Evolutionary conservation across 1,140 invertebrate genomes (phyloP).

Genomic region (Drosophila melanica): DNA sequence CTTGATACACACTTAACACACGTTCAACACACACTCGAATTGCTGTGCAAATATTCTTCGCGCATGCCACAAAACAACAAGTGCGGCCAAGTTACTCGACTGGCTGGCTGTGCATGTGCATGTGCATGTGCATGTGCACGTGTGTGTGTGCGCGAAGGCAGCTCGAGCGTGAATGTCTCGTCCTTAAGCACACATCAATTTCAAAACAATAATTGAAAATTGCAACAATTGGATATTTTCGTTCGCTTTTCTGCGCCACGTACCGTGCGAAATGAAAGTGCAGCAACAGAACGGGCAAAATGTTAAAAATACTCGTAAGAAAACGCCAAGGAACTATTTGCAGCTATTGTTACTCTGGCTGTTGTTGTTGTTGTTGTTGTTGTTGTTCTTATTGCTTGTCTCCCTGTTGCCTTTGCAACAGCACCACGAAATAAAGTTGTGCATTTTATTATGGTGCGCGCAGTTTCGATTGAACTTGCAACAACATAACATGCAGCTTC

Average conservation of each 20-base stretch:
- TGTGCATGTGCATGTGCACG: slow-evolving; percentile 8
- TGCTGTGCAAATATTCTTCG: slow-evolving; percentile 50
- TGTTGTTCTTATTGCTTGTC: slow-evolving; percentile 12
- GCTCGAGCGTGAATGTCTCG: slow-evolving; percentile 63
- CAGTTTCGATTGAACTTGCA: slow-evolving; percentile 20
- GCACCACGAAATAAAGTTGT: slow-evolving; percentile 36
- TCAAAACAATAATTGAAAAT: slow-evolving; percentile 69
- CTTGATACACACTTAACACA: slow-evolving; percentile 38
- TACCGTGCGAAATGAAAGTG: slow-evolving; percentile 42
- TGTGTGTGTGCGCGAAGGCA: slow-evolving; percentile 27
- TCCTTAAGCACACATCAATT: slow-evolving; percentile 67
- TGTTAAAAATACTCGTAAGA: slow-evolving; percentile 22
- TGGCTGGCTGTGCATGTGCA: slow-evolving; percentile 1
- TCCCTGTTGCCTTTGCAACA: slow-evolving; percentile 37
- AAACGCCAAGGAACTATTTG: slow-evolving; percentile 36
- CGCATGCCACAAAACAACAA: slow-evolving; percentile 38
- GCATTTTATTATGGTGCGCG: slow-evolving; percentile 34
- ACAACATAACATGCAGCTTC: slow-evolving; percentile 12
- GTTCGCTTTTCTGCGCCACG: slow-evolving; percentile 45
- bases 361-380: slow-evolving; percentile 8
- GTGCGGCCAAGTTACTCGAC: slow-evolving; percentile 25
- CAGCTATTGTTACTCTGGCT: slow-evolving; percentile 20
- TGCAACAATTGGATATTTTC: slow-evolving; percentile 61
- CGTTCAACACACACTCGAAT: slow-evolving; percentile 60
- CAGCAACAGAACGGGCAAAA: slow-evolving; percentile 16